Conservation (phyloP, 2,888 invertebrate genomes). For the Podabrus alpinus region DNA sequence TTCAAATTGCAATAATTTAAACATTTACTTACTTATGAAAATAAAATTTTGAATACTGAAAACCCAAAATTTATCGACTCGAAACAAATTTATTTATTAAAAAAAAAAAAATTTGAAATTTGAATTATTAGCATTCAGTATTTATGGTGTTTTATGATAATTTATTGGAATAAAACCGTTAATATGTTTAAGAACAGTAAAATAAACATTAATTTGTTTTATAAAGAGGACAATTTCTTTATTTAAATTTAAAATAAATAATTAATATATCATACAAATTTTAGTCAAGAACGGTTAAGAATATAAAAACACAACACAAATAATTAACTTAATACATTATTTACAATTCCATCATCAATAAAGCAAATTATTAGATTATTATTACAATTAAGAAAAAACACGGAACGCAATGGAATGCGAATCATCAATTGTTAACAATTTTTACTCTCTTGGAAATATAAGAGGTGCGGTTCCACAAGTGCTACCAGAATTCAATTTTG, state of each 20-base stretch:
- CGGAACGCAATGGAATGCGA: conserved; percentile 38
- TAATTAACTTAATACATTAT: background rate
- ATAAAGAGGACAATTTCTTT: background rate
- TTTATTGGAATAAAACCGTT: background rate
- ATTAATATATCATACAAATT: background rate
- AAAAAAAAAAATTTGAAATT: too few species aligned
- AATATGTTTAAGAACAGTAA: background rate
- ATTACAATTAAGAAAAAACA: conserved; percentile 28
- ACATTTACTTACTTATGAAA: too few species aligned
- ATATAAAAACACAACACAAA: background rate
- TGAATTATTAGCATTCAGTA: background rate
- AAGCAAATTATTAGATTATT: background rate
- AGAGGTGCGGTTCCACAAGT: conserved; percentile 36
- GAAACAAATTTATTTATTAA: too few species aligned
- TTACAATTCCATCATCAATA: background rate
- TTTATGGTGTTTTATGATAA: background rate
- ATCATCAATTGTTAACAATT: conserved; percentile 40
- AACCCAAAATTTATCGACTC: too few species aligned
- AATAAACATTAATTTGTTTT: background rate
- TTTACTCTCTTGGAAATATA: conserved; percentile 33
- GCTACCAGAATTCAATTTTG: conserved; percentile 39
- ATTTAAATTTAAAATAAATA: background rate
- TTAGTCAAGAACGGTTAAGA: too few species aligned
- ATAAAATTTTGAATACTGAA: too few species aligned
- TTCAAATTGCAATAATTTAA: too few species aligned